Percentiles rank a stretch among this genome's conserved stretches.
Conservation (phyloP, 64 coral and sea anemone species). For the Dendronephthya gigantea region DNA sequence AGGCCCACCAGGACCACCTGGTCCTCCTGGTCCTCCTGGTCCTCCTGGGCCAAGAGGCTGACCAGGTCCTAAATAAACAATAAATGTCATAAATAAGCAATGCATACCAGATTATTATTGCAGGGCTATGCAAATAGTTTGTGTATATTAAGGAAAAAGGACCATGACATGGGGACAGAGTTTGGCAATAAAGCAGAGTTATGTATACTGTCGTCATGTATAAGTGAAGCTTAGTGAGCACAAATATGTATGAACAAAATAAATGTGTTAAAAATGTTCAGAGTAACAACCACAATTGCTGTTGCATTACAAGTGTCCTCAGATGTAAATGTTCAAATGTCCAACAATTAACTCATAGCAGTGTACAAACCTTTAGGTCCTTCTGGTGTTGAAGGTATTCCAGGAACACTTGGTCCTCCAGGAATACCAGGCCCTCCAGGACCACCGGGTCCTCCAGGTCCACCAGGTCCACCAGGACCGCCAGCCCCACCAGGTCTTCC, state of each 20-base stretch:
- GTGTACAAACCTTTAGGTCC: not conserved
- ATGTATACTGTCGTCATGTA: too few relatives aligned
- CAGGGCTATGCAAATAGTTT: too few relatives aligned
- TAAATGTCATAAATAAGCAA: not conserved
- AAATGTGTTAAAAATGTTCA: too few relatives aligned
- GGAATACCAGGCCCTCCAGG: not conserved
- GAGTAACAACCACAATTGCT: too few relatives aligned
- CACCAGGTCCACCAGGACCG: not conserved
- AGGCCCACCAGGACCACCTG: not conserved
- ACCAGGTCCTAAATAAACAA: not conserved
- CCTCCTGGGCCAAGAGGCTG: not conserved
- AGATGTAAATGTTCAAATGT: too few relatives aligned
- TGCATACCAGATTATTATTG: conserved; percentile 31
- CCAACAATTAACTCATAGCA: too few relatives aligned
- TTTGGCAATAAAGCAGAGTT: too few relatives aligned
- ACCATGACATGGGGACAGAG: too few relatives aligned
- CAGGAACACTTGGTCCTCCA: not conserved
- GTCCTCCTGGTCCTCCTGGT: not conserved
- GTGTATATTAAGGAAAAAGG: too few relatives aligned
- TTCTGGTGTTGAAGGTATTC: conserved; percentile 3
- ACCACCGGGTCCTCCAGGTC: not conserved
- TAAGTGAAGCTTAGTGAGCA: too few relatives aligned
- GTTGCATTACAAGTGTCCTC: too few relatives aligned
- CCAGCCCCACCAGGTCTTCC: not conserved
- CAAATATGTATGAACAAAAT: too few relatives aligned